phyloP scores from a whole-genome alignment of 2,888 invertebrate genomes.

The Schizotus pectinicornis region DNA sequence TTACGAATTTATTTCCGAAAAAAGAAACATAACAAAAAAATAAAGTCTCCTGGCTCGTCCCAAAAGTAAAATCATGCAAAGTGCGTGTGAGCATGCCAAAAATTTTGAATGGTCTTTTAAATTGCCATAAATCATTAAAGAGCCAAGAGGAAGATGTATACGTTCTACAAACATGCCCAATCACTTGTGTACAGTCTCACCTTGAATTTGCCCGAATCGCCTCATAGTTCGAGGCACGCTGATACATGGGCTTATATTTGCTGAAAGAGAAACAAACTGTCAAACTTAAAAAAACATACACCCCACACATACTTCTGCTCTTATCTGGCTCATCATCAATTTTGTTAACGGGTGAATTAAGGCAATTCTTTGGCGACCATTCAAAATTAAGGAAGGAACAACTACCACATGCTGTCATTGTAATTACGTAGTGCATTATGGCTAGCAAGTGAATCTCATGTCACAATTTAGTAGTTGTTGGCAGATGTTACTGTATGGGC shows the following conservation, averaged over 20 bases:
- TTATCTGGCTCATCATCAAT: constrained; percentile 22
- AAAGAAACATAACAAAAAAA: constrained; percentile 16
- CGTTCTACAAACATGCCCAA: constrained; percentile 44
- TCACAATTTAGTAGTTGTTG: too few species aligned
- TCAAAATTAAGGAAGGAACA: too few species aligned
- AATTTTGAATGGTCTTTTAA: constrained; percentile 32
- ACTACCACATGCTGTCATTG: too few species aligned
- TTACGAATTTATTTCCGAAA: neutral
- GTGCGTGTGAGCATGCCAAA: constrained; percentile 2
- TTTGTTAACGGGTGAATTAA: neutral
- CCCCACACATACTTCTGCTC: constrained; percentile 14
- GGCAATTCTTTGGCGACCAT: too few species aligned
- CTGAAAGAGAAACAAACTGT: constrained; percentile 62
- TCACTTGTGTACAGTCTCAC: constrained; percentile 55
- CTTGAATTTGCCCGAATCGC: constrained; percentile 63
- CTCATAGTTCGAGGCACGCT: constrained; percentile 66
- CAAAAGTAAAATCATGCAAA: constrained; percentile 9
- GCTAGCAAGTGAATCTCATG: too few species aligned
- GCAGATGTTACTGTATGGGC: too few species aligned
- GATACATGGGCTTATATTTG: constrained; percentile 65
- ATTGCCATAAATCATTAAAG: constrained; percentile 35
- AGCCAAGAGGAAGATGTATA: constrained; percentile 40
- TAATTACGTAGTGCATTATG: too few species aligned
- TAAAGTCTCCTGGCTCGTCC: constrained; percentile 13
- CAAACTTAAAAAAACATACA: constrained; percentile 11